Conservation (phyloP, 2,888 invertebrate genomes). For the Tipula unca region DNA sequence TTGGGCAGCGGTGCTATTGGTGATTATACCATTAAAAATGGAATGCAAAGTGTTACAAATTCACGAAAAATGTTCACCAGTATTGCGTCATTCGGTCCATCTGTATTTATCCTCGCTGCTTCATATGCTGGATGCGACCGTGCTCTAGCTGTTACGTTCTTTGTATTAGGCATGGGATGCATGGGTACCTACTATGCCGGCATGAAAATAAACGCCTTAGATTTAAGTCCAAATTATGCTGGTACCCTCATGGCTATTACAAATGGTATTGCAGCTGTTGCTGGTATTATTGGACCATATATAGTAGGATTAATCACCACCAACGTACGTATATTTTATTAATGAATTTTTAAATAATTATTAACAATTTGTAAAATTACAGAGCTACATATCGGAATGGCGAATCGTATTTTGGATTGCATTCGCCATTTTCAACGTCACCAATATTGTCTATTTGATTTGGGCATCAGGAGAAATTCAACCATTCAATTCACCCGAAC, state of each 20-base stretch:
- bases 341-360: background rate
- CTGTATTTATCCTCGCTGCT: conserved; percentile 56
- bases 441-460: conserved; percentile 58
- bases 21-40: conserved; percentile 56
- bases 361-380: conserved; percentile 22
- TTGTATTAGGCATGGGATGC: conserved; percentile 58
- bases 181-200: conserved; percentile 65
- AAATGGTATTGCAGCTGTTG: conserved; percentile 63
- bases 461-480: conserved; percentile 68
- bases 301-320: conserved; percentile 57
- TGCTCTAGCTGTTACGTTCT: conserved; percentile 50
- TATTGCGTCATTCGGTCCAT: conserved; percentile 58
- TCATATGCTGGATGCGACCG: conserved; percentile 61
- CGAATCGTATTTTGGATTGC: conserved; percentile 73
- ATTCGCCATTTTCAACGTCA: conserved; percentile 54
- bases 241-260: conserved; percentile 61
- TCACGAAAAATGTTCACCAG: conserved; percentile 60
- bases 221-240: conserved; percentile 57
- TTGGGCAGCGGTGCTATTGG: conserved; percentile 55
- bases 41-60: conserved; percentile 47
- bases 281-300: conserved; percentile 61
- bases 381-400: conserved; percentile 63
- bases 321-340: conserved; percentile 41
- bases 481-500: background rate
- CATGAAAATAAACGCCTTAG: conserved; percentile 60